These are phyloP conservation scores for Cygnus atratus DNA, from an alignment of 2,113 vertebrate genomes.

Conservation along the genomic window DNA sequence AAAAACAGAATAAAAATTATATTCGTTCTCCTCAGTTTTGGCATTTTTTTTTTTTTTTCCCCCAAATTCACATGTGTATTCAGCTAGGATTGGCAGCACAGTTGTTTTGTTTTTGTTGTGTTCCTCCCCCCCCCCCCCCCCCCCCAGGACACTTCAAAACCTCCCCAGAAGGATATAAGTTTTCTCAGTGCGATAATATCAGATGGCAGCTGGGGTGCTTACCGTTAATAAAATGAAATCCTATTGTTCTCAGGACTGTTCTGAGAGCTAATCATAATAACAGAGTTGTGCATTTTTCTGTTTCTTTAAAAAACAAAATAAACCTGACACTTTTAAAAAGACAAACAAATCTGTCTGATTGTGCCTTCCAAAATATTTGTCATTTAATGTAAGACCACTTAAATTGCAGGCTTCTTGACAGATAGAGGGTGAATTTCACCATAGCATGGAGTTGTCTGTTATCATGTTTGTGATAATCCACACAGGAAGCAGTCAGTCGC, in stretches of 20 bases:
- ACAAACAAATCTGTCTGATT: neutral
- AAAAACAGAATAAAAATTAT: neutral
- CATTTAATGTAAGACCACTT: neutral
- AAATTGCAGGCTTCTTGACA: neutral
- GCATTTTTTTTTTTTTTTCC: neutral
- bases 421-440: neutral
- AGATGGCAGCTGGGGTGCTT: neutral
- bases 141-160: neutral
- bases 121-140: too few species aligned
- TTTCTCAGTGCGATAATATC: neutral
- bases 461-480: neutral
- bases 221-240: neutral
- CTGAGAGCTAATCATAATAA: neutral
- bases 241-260: neutral
- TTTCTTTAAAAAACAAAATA: neutral
- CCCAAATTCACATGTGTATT: neutral
- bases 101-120: neutral
- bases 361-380: neutral
- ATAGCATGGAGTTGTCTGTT: neutral
- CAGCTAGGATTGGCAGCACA: neutral
- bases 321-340: neutral
- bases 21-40: neutral
- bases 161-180: neutral
- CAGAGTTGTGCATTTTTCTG: neutral
- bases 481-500: neutral